These are phyloP conservation scores for Lontra canadensis DNA, from an alignment of 2,113 vertebrate species.

Conservation along the genomic window DNA sequence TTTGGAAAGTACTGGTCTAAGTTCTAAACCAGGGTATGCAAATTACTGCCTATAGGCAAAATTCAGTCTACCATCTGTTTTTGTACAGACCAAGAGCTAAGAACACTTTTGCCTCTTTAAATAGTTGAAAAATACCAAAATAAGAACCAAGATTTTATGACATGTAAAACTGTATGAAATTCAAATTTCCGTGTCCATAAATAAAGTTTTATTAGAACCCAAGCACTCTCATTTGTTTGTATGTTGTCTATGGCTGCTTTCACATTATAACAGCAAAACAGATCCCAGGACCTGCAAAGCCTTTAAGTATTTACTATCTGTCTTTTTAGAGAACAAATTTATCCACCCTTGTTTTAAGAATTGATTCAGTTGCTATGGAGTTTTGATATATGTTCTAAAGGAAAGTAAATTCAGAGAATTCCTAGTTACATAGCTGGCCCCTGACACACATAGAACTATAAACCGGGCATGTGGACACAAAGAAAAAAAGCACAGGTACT, in stretches of 20 bases:
- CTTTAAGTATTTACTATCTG: background rate
- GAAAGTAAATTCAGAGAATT: background rate
- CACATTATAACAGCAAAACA: background rate
- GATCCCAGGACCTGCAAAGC: background rate
- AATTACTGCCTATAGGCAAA: slow-evolving; percentile 1
- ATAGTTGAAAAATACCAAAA: background rate
- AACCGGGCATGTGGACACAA: background rate
- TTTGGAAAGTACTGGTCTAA: background rate
- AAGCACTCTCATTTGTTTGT: background rate
- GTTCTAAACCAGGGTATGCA: background rate
- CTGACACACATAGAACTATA: background rate
- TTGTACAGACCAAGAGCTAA: background rate
- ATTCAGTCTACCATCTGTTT: background rate
- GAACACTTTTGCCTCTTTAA: slow-evolving; percentile 29
- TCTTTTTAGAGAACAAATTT: background rate
- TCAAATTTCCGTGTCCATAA: background rate
- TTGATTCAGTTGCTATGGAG: background rate
- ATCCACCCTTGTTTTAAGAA: background rate
- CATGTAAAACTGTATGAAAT: background rate
- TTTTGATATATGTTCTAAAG: background rate
- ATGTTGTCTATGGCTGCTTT: background rate
- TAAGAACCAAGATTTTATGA: background rate
- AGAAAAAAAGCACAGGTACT: background rate
- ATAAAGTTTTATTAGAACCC: background rate
- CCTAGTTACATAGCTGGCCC: background rate